Conservation (phyloP, 2,797 vertebrate species). For the Knipowitschia caucasica region DNA sequence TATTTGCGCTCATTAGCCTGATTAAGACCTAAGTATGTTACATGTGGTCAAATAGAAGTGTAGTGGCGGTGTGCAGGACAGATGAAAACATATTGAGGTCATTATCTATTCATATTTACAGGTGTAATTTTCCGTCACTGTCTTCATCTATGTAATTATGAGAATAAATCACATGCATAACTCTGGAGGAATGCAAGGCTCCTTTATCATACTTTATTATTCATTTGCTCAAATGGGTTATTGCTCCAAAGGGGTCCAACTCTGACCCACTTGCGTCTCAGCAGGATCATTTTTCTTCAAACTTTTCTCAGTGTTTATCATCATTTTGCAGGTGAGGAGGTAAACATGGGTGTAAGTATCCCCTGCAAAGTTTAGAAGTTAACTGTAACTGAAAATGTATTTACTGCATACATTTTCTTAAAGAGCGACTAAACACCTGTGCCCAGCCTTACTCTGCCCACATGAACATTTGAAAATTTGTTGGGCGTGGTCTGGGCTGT, state of each 20-base stretch:
- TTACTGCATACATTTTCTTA: no score
- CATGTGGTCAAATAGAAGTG: background rate
- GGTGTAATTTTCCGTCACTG: conserved; percentile 19
- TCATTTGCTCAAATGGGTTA: conserved; percentile 47
- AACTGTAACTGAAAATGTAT: no score
- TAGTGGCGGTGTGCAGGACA: conserved; percentile 1
- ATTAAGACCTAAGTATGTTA: conserved; percentile 10
- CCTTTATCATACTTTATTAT: conserved; percentile 44
- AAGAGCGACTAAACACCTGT: no score
- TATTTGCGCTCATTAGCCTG: conserved; percentile 41
- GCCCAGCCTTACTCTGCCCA: no score
- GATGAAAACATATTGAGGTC: conserved; percentile 12
- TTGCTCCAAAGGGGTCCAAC: conserved; percentile 41
- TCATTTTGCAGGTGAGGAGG: conserved; percentile 20
- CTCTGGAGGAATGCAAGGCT: conserved; percentile 12
- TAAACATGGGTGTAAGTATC: no score
- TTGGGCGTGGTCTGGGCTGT: no score
- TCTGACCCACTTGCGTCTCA: conserved; percentile 56
- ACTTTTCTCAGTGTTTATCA: conserved; percentile 30
- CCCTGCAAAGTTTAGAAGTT: no score
- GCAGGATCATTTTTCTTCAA: conserved; percentile 25
- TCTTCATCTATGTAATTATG: conserved; percentile 27
- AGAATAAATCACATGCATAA: conserved; percentile 23
- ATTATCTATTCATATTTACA: conserved; percentile 24
- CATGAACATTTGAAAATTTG: no score